Conservation (phyloP, 1,140 invertebrate species). For the Drosophila pallidifrons region DNA sequence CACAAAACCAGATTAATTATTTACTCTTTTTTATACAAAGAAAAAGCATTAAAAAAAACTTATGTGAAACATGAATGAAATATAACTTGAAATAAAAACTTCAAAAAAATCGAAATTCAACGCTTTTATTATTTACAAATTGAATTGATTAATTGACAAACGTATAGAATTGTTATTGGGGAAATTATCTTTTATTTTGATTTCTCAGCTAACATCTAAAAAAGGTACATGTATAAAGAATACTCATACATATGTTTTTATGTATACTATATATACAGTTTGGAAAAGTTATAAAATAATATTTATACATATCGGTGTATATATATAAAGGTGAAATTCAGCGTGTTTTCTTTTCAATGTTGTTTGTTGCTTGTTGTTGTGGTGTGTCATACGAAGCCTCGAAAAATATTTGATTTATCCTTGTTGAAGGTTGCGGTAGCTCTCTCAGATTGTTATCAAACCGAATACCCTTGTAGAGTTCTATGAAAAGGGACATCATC, state of each 20-base stretch:
- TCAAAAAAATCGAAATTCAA: slow-evolving; percentile 66
- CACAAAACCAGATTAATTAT: slow-evolving; percentile 79
- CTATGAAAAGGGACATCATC: too few species aligned
- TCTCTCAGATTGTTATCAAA: slow-evolving; percentile 11
- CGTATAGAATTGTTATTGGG: slow-evolving; percentile 1
- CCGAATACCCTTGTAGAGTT: slow-evolving; percentile 5
- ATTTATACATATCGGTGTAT: slow-evolving; percentile 35
- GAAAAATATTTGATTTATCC: slow-evolving; percentile 43
- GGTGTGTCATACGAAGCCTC: slow-evolving; percentile 19
- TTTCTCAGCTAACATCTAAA: slow-evolving; percentile 55
- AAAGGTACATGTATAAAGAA: slow-evolving; percentile 66
- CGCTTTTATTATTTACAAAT: background rate
- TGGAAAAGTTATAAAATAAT: slow-evolving; percentile 57
- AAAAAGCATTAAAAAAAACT: slow-evolving; percentile 74
- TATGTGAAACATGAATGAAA: slow-evolving; percentile 84
- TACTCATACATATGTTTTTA: slow-evolving; percentile 34
- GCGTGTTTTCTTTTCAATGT: slow-evolving; percentile 10
- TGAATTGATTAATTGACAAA: background rate
- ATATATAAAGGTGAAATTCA: slow-evolving; percentile 55
- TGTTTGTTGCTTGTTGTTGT: slow-evolving; percentile 2
- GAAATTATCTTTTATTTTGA: slow-evolving; percentile 64
- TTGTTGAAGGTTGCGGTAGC: slow-evolving; percentile 32
- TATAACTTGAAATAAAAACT: slow-evolving; percentile 83
- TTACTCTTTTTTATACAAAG: slow-evolving; percentile 84
- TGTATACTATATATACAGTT: slow-evolving; percentile 34